Percentiles rank a stretch among this genome's conserved stretches.
Conservation (phyloP, 1,140 invertebrate species). For the Batillaria attramentaria region DNA sequence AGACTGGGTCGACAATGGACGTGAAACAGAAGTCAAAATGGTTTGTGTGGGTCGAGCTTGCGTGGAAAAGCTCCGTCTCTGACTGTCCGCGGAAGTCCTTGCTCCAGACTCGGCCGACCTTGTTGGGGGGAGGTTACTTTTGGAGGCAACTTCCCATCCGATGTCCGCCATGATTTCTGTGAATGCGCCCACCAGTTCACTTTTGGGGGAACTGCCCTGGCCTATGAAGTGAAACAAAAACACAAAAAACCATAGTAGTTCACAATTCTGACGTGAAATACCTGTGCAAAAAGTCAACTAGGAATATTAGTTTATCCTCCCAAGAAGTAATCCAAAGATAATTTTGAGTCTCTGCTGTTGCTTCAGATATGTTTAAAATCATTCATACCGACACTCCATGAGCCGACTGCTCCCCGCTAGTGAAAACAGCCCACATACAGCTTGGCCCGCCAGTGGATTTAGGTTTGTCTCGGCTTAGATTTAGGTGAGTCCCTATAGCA, state of each 20-base stretch:
- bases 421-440: too few relatives aligned
- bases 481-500: too few relatives aligned
- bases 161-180: conserved; percentile 62
- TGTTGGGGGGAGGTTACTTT: conserved; percentile 49
- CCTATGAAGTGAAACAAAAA: conserved; percentile 44
- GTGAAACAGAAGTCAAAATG: conserved; percentile 31
- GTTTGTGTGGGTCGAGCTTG: neutral
- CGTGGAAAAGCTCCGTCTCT: conserved; percentile 49
- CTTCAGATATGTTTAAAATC: too few relatives aligned
- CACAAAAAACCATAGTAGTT: neutral
- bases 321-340: too few relatives aligned
- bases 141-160: conserved; percentile 63
- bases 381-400: too few relatives aligned
- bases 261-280: too few relatives aligned
- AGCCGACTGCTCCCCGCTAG: too few relatives aligned
- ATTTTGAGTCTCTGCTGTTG: too few relatives aligned
- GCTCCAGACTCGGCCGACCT: conserved; percentile 12
- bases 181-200: conserved; percentile 58
- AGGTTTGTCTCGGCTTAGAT: too few relatives aligned
- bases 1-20: conserved; percentile 21
- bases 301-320: neutral
- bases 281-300: neutral
- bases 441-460: too few relatives aligned
- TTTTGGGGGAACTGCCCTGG: conserved; percentile 66
- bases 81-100: neutral